Evolutionary conservation across 2,797 vertebrate species (phyloP), one percentile per base, ranked within the genome.

Genomic region (Poecilia wingei): DNA sequence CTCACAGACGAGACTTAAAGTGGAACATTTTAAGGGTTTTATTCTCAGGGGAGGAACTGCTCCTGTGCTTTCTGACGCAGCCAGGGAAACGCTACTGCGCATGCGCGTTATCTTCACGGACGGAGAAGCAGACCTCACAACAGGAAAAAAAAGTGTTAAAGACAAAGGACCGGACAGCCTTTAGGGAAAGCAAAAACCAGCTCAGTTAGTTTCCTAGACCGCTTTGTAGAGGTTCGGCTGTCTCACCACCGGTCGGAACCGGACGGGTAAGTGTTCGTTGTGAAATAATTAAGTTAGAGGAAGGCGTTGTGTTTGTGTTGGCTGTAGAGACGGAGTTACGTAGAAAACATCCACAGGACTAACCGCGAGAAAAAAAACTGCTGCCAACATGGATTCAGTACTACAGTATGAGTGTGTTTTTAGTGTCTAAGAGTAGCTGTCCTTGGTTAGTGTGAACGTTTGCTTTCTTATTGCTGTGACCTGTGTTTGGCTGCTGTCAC

Each of bases 71-170:
- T 78, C 80, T 95, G 93, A 96, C 95, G 94, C 93, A 93, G 91
- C 88, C 84, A 82, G 78, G 77, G 86, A 76, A 88, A 69, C 77
- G 61, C 90, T 82, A 87, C 79, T 94, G 94, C 96, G 95, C 96
- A 96, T 96, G 95, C 88, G 73, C 88, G 89, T 70, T 28, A 86
- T 87, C 31, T 75, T 78, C 80, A 87, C 86, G 82, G 83, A 83
- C 75, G 1, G 79, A 79, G 76, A 85, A 76, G 47, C 77, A 53
- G 61, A 81, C 83, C 90, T 74, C 79, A 86, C 31, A 89, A 81
- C 93, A 90, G 93, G 92, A 89, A 86, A 88, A 94, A 95, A 90
- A 94, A 95, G 89, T 94, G 92, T 79, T 77, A 86, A 79, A 95
- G 95, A 96, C 94, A 95, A 96, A 96, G 95, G 92, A 70, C 85